Percentiles rank a stretch among this genome's conserved stretches.
These are phyloP conservation scores for Neotoxoptera formosana DNA, from an alignment of 1,140 invertebrate genomes.

Conservation along the genomic window DNA sequence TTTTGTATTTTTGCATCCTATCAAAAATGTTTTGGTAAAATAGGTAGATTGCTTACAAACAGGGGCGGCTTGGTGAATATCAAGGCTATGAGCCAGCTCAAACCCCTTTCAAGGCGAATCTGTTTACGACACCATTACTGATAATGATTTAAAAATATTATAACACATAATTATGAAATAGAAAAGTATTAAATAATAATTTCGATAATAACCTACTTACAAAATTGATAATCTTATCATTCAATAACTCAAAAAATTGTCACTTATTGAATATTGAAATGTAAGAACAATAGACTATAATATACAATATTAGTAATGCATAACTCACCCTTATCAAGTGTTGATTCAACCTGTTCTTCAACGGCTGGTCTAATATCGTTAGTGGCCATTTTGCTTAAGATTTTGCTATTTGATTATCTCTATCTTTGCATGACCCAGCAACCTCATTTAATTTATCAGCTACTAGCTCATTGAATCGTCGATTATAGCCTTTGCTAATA, in stretches of 20 bases:
- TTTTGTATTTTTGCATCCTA: not conserved
- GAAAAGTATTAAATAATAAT: too few relatives aligned
- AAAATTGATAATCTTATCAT: not conserved
- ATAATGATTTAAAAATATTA: not conserved
- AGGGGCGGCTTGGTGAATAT: too few relatives aligned
- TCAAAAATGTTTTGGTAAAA: not conserved
- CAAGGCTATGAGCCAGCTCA: too few relatives aligned
- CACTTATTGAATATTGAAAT: not conserved
- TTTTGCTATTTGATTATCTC: not conserved
- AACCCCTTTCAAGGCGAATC: too few relatives aligned
- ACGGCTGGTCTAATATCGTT: constrained; percentile 42
- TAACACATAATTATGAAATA: not conserved
- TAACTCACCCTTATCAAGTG: constrained; percentile 46
- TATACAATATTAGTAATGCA: not conserved
- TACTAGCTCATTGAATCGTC: constrained; percentile 44
- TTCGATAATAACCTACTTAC: too few relatives aligned
- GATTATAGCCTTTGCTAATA: constrained; percentile 48
- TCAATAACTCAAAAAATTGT: not conserved
- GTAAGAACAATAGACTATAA: not conserved
- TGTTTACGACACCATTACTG: not conserved
- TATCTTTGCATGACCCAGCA: constrained; percentile 26
- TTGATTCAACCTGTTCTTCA: constrained; percentile 32
- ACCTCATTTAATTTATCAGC: not conserved
- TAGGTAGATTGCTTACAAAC: not conserved
- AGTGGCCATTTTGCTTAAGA: constrained; percentile 31